Evolutionary conservation across 2,797 vertebrate species (phyloP), one percentile per base, ranked within the genome.

Genomic region (Gadopsis bispinosus): DNA sequence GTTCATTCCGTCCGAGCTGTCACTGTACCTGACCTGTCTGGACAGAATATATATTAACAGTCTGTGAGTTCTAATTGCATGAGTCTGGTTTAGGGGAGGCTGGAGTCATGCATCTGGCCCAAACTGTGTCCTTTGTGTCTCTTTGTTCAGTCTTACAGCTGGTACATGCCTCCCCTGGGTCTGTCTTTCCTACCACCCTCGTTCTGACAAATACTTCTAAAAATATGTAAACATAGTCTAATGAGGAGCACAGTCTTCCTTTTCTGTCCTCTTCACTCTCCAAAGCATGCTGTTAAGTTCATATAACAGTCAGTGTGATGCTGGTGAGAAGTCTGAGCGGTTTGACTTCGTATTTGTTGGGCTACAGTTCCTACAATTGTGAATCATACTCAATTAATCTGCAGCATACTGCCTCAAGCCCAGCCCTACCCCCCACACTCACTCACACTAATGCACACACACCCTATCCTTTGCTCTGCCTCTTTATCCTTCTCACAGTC

Each of bases 351-450:
- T 64, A 63, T 62, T 45, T 75, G 76, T 80, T 80, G 58, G 73
- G 50, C 76, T 59, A 56, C 55, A 83, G 22, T 73, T 83, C 61
- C 72, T 66, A 63, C 61, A 73, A 75, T 72, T 87, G 73, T 88
- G 86, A 92, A 80, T 91, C 80, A 88, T 85, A 76, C 20, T 39
- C 81, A 91, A 87, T 91, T 93, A 91, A 90, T 88, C 73, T 79
- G 41, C 78, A 81, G 66, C 81, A 67, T 67, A 69, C 50, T 43
- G 83, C 87, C 83, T 73, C 35, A 9, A 82, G 86, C 77, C 60
- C 50, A 35, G 79, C 73, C 73, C 71, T 67, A 43, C 70, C 73
- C 80, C 77, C 67, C 61, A 79, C 67, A 71, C 67, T 43, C 39
- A 56, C 50, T 65, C 76, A 79, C 53, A 64, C 31, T 59, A 69